Conservation (phyloP, 2,888 invertebrate genomes). For the Pyrgus malvae region DNA sequence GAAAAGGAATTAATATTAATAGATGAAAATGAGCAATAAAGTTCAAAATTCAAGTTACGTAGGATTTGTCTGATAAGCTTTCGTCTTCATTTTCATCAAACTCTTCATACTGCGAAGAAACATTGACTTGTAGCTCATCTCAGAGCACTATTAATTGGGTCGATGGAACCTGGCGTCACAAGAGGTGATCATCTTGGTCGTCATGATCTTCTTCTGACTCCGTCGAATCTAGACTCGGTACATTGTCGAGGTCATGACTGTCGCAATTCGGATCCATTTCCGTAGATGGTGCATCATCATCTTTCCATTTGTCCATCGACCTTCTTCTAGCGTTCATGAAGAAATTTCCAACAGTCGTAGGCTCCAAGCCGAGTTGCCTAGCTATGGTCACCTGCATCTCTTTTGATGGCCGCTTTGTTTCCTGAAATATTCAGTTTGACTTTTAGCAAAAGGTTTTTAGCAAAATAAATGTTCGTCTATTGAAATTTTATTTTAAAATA, state of each 20-base stretch:
- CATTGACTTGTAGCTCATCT: slow-evolving; percentile 51
- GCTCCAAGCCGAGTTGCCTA: slow-evolving; percentile 96
- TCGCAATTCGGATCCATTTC: slow-evolving; percentile 79
- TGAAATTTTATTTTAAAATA: too few relatives aligned
- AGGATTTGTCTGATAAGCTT: background rate
- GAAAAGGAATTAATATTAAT: background rate
- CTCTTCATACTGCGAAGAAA: background rate
- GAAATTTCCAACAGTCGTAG: slow-evolving; percentile 99
- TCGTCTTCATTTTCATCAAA: slow-evolving; percentile 4
- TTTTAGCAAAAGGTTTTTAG: background rate
- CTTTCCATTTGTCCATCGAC: slow-evolving; percentile 99
- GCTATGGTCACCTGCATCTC: slow-evolving; percentile 99
- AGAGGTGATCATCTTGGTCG: slow-evolving; percentile 72
- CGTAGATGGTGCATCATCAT: slow-evolving; percentile 89
- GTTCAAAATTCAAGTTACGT: background rate
- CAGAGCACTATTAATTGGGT: slow-evolving; percentile 76
- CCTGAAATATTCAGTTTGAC: slow-evolving; percentile 80
- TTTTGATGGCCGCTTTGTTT: slow-evolving; percentile 99
- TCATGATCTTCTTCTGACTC: slow-evolving; percentile 75
- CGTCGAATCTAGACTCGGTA: slow-evolving; percentile 68
- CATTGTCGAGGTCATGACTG: slow-evolving; percentile 73
- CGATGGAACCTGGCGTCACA: slow-evolving; percentile 73
- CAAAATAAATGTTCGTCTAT: too few relatives aligned
- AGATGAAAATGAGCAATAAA: background rate
- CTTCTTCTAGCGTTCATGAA: slow-evolving; percentile 99